Conservation (phyloP, 2,113 vertebrate species). For the Telmatochromis sp. region DNA sequence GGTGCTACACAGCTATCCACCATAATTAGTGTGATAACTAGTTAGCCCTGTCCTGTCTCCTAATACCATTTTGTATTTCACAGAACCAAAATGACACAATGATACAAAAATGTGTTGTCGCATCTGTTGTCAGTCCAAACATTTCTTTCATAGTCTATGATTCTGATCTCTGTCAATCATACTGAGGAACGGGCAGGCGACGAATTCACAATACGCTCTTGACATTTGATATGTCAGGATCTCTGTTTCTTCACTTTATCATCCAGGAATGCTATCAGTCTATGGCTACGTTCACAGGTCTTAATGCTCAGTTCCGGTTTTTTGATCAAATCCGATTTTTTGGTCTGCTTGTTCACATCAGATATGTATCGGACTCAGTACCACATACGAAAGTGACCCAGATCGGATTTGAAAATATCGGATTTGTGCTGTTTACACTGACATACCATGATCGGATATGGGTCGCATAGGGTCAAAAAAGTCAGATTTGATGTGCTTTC, state of each 20-base stretch:
- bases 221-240: background rate
- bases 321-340: background rate
- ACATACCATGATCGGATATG: fast-evolving
- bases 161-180: background rate
- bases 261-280: background rate
- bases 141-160: background rate
- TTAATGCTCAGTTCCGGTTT: fast-evolving
- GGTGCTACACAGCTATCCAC: background rate
- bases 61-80: background rate
- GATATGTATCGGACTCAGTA: background rate
- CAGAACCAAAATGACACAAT: background rate
- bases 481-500: fast-evolving
- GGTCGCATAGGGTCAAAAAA: fast-evolving
- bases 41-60: background rate
- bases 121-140: background rate
- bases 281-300: background rate
- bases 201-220: fast-evolving
- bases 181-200: fast-evolving
- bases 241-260: background rate
- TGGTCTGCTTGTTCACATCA: background rate
- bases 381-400: background rate
- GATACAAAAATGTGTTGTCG: background rate
- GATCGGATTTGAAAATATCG: fast-evolving
- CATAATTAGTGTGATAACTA: background rate
- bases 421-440: background rate